Conservation (phyloP, 92 coral and sea anemone species). For the Heteractis magnifica region DNA sequence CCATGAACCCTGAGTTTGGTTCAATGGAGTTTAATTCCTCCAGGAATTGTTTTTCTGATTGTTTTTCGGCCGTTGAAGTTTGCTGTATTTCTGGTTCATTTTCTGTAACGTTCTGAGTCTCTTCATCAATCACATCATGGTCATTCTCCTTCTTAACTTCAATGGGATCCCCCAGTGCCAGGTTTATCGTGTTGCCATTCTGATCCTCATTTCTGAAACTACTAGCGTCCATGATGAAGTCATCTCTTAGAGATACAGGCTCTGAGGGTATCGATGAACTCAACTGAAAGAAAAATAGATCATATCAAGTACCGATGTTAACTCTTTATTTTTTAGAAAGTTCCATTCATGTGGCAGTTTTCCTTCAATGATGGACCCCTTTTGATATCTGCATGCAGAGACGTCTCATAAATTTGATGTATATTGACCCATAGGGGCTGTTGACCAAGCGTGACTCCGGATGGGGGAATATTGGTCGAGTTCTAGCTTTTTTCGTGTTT, state of each 20-base stretch:
- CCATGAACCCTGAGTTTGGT: neutral
- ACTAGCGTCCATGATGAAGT: neutral
- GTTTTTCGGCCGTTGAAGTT: neutral
- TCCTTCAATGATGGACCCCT: neutral
- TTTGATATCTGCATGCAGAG: no score
- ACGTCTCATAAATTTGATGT: no score
- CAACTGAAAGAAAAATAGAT: slow-evolving; percentile 2
- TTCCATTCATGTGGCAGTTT: neutral
- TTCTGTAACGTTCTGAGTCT: neutral
- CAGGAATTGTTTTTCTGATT: neutral
- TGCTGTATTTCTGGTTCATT: neutral
- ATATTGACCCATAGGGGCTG: no score
- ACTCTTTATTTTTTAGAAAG: no score
- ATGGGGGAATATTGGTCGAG: no score
- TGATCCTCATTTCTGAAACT: neutral
- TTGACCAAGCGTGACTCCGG: no score
- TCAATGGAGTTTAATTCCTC: neutral
- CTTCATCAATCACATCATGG: no score
- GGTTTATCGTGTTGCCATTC: neutral
- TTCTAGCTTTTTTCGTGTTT: no score
- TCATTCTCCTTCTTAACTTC: neutral
- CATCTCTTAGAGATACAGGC: slow-evolving; percentile 8
- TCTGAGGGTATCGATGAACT: slow-evolving; percentile 8
- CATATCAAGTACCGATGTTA: neutral
- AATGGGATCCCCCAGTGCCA: neutral